A percentile compares a stretch with the other conserved stretches of the same genome.
These are phyloP conservation scores for Xiphydria camelus DNA, from an alignment of 2,888 invertebrate genomes.

Conservation along the genomic window DNA sequence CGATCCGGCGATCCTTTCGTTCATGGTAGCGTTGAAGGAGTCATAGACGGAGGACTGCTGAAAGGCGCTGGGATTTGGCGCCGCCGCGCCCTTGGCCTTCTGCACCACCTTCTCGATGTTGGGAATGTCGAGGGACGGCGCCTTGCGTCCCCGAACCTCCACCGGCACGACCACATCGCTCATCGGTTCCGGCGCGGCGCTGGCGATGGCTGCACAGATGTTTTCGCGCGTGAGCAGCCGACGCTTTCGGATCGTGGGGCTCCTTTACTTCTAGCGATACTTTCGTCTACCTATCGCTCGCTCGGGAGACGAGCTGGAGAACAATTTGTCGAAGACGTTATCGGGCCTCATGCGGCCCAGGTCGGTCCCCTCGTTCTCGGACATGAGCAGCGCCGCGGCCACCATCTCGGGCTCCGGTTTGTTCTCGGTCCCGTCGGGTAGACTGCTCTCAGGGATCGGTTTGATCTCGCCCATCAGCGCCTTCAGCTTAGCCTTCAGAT, in stretches of 20 bases:
- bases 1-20: conserved; percentile 14
- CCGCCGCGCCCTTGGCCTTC: conserved; percentile 12
- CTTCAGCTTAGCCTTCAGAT: conserved; percentile 19
- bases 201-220: conserved; percentile 19
- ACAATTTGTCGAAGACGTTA: conserved; percentile 29
- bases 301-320: conserved; percentile 19
- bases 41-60: conserved; percentile 19
- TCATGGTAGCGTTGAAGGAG: conserved; percentile 16
- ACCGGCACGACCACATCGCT: conserved; percentile 24
- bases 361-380: conserved; percentile 27
- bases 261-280: too few relatives aligned
- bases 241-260: too few relatives aligned
- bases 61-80: conserved; percentile 22
- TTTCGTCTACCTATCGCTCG: conserved; percentile 23
- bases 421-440: conserved; percentile 23
- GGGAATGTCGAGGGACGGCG: conserved; percentile 19
- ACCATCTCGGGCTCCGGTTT: conserved; percentile 34
- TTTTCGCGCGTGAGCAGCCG: too few relatives aligned
- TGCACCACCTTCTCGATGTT: conserved; percentile 20
- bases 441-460: conserved; percentile 26
- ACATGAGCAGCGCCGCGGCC: conserved; percentile 33
- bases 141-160: conserved; percentile 11
- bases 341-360: conserved; percentile 23
- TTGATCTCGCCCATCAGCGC: conserved; percentile 25
- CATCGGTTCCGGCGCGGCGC: conserved; percentile 19